Conservation (phyloP, 2,113 vertebrate species). For the Otus sunia region DNA sequence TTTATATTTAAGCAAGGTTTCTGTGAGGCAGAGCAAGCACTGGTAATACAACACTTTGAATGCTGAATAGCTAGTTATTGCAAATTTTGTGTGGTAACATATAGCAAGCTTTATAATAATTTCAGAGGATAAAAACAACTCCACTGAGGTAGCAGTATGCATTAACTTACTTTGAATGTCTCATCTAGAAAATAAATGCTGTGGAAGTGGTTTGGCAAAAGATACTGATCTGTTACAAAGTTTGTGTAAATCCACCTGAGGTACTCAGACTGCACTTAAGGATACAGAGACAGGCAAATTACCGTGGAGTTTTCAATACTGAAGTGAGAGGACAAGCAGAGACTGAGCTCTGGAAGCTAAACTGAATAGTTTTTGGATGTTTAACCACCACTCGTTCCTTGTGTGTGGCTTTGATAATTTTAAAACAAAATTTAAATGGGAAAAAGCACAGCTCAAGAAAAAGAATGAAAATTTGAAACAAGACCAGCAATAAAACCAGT, state of each 20-base stretch:
- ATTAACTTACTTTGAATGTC: slow-evolving; percentile 19
- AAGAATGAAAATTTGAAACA: not conserved
- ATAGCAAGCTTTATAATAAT: not conserved
- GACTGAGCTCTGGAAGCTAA: not conserved
- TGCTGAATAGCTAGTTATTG: not conserved
- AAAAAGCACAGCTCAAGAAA: not conserved
- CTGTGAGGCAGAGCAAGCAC: not conserved
- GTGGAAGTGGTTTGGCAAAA: not conserved
- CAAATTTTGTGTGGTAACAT: not conserved
- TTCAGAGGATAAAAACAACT: not conserved
- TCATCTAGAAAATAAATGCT: not conserved
- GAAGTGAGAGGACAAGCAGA: slow-evolving; percentile 32
- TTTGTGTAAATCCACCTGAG: slow-evolving; percentile 25
- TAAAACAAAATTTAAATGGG: not conserved
- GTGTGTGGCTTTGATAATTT: not conserved
- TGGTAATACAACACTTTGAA: not conserved
- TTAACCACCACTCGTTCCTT: not conserved
- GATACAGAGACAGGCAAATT: slow-evolving; percentile 48
- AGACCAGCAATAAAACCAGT: not conserved
- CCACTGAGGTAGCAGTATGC: not conserved
- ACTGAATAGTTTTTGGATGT: slow-evolving; percentile 4
- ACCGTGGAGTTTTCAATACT: not conserved
- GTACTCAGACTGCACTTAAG: slow-evolving; percentile 21
- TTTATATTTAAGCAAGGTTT: not conserved
- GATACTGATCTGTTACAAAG: slow-evolving; percentile 46